Conservation (phyloP, 1,140 invertebrate species). For the Linepithema humile region DNA sequence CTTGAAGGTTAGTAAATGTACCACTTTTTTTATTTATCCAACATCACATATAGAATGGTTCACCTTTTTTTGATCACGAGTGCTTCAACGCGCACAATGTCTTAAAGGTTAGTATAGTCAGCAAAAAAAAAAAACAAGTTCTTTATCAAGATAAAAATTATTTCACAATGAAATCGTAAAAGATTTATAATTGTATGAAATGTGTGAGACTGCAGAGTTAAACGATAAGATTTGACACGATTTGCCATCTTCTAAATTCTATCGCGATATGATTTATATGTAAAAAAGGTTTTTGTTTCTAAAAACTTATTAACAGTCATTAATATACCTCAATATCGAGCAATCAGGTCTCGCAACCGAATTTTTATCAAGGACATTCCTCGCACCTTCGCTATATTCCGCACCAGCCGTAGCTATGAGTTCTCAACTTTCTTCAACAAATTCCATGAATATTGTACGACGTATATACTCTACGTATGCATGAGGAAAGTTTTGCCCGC, state of each 20-base stretch:
- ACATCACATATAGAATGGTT: background rate
- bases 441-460: slow-evolving; percentile 74
- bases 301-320: background rate
- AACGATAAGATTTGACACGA: background rate
- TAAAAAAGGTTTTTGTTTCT: background rate
- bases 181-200: background rate
- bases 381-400: background rate
- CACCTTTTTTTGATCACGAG: background rate
- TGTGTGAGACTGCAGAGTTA: background rate
- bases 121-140: background rate
- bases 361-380: slow-evolving; percentile 50
- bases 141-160: background rate
- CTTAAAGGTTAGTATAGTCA: background rate
- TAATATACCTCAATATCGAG: background rate
- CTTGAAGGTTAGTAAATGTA: slow-evolving; percentile 88
- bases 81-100: background rate
- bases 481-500: slow-evolving; percentile 71
- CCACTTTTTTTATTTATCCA: background rate
- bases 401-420: slow-evolving; percentile 10
- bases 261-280: background rate
- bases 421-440: slow-evolving; percentile 67
- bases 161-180: background rate
- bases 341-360: background rate
- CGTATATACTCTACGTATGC: slow-evolving; percentile 63
- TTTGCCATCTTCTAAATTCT: background rate